Conservation (phyloP, 2,797 vertebrate genomes). For the Melanotaenia parkinsoni region DNA sequence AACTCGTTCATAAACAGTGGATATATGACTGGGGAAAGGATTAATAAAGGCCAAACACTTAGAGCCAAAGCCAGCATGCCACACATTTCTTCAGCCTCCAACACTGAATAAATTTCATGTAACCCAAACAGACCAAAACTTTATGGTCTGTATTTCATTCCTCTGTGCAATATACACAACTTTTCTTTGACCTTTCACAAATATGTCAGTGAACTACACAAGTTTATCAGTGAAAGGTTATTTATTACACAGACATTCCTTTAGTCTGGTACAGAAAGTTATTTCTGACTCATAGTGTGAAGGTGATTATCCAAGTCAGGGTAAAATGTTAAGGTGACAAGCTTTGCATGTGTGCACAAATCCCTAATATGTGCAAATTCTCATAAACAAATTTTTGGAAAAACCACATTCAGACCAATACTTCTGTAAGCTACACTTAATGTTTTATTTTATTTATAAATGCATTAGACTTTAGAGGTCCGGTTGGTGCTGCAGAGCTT, state of each 20-base stretch:
- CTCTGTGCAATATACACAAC: background rate
- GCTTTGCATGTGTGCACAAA: constrained; percentile 46
- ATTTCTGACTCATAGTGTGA: constrained; percentile 55
- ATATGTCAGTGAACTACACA: background rate
- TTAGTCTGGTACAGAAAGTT: constrained; percentile 44
- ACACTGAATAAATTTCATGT: background rate
- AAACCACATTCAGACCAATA: background rate
- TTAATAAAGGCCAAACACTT: constrained; percentile 22
- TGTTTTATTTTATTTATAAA: background rate
- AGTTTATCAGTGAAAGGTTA: background rate
- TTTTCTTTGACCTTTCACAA: constrained; percentile 8
- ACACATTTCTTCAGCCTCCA: background rate
- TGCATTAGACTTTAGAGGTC: background rate
- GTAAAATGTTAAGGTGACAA: constrained; percentile 47
- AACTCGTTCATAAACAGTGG: constrained; percentile 27
- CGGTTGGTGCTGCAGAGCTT: background rate
- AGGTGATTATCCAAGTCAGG: constrained; percentile 48
- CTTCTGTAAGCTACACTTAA: background rate
- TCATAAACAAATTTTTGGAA: constrained; percentile 5
- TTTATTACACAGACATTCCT: constrained; percentile 30
- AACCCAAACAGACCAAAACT: background rate
- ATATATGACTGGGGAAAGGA: constrained; percentile 20
- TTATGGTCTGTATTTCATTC: background rate
- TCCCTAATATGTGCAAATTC: constrained; percentile 30
- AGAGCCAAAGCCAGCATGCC: background rate